Base-by-base conservation (phyloP, 2,888 invertebrate genomes). In the Meloe dianella region DNA sequence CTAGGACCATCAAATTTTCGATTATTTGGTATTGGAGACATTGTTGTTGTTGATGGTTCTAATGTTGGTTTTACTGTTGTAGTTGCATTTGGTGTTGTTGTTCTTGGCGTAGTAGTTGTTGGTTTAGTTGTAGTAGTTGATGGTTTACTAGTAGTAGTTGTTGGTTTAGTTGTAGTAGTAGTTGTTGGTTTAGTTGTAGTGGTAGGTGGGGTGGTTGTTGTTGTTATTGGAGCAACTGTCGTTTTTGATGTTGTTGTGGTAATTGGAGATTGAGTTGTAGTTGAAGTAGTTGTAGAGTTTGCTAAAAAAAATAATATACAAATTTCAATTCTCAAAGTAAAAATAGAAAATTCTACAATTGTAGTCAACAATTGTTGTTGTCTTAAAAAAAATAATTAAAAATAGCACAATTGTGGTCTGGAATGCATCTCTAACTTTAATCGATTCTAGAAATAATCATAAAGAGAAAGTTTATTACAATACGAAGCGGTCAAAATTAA, bases 1-100 rank as follows among this genome's bases (percentile, higher is more conserved):
- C 92, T 93, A 1, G 92, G 87, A 2, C 91, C 91, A 81, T 92
- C 92, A 77, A 93, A 93, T 57, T 89, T 73, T 67, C 17, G 75
- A 69, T 61, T 73, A 61, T 47, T 77, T 71, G 73, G 54, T 3
- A 82, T 77, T 32, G 77, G 70, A 20, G 83, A 80, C 29, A 81
- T 71, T 24, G 77, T 72, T 5, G 75, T 59, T 10, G 71, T 73
- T 8, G 71, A 62, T n/a, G 61, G 38, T n/a, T 74, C 70, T 57
- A 65, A 54, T 30, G 73, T 60, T n/a, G 72, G 66, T 14, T 73
- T 30, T 9, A 64, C 9, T 47, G 74, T 54, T 9, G 66, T 70
- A 54, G 75, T 56, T 10, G 69, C 32, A 24, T 38, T 66, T 22
- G 67, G 24, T 20, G 72, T 57, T 17, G 67, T 61, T 60, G 73